These are phyloP conservation scores for Macrophya alboannulata DNA, from an alignment of 2,888 invertebrate genomes.

Conservation along the genomic window DNA sequence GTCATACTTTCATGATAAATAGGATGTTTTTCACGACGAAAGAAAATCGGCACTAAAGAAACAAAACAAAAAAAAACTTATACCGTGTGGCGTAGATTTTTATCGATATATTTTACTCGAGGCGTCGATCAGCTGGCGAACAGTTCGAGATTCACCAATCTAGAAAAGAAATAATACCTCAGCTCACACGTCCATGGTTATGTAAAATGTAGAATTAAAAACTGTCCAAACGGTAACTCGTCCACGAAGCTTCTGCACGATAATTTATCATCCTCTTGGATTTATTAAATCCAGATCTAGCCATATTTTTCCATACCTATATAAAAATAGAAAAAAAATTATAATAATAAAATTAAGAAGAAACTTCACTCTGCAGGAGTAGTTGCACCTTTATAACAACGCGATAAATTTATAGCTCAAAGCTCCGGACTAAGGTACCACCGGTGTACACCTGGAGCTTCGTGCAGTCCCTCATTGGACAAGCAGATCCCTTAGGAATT, in stretches of 20 bases:
- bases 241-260: not conserved
- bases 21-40: not conserved
- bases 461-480: slow-evolving; percentile 7
- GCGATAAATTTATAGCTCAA: slow-evolving; percentile 29
- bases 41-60: not conserved
- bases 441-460: slow-evolving; percentile 16
- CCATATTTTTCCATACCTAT: slow-evolving; percentile 12
- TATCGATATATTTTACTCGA: not conserved
- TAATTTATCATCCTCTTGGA: slow-evolving; percentile 35
- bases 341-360: not conserved
- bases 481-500: slow-evolving; percentile 33
- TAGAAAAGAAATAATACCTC: not conserved
- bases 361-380: not conserved
- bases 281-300: slow-evolving; percentile 33
- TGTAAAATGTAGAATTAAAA: not conserved
- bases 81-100: not conserved
- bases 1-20: slow-evolving; percentile 40
- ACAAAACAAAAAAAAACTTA: slow-evolving; percentile 17
- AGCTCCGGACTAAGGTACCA: not conserved
- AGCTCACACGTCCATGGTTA: not conserved
- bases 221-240: slow-evolving; percentile 1
- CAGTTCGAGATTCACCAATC: not conserved
- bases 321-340: not conserved
- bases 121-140: not conserved
- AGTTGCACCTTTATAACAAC: not conserved